A percentile compares a stretch with the other conserved stretches of the same genome.
These are phyloP conservation scores for Calameuta pallipes DNA, from an alignment of 2,888 invertebrate species.

Conservation along the genomic window DNA sequence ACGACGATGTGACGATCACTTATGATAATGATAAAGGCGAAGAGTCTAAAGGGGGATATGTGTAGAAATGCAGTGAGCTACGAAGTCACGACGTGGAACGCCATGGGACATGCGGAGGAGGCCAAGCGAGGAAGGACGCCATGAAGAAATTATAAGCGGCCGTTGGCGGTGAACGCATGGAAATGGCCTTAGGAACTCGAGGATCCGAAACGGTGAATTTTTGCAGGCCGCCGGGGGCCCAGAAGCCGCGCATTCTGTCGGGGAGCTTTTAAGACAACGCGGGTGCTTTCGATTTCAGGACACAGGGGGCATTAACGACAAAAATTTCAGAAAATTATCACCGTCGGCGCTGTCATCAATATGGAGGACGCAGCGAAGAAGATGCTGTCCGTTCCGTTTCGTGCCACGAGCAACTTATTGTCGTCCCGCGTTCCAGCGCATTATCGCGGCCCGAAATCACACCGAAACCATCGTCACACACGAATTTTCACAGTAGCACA, in stretches of 20 bases:
- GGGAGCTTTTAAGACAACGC: slow-evolving; percentile 59
- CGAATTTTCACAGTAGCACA: slow-evolving; percentile 21
- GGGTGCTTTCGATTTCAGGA: slow-evolving; percentile 66
- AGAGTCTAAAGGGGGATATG: background rate
- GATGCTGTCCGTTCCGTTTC: slow-evolving; percentile 41
- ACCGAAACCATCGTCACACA: slow-evolving; percentile 23
- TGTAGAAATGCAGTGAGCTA: background rate
- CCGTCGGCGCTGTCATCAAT: slow-evolving; percentile 77
- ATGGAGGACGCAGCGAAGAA: slow-evolving; percentile 65
- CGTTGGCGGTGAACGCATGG: slow-evolving; percentile 6
- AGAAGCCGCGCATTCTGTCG: slow-evolving; percentile 63
- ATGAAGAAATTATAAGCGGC: slow-evolving; percentile 20
- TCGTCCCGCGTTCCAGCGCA: slow-evolving; percentile 22
- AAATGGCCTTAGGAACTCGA: slow-evolving; percentile 8
- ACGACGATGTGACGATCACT: background rate
- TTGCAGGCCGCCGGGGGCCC: slow-evolving; percentile 36
- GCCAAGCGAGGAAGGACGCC: slow-evolving; percentile 35
- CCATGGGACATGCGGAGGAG: slow-evolving; percentile 33
- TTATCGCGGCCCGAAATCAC: slow-evolving; percentile 22
- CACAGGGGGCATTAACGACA: slow-evolving; percentile 76
- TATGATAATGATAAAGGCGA: background rate
- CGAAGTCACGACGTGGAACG: slow-evolving; percentile 18
- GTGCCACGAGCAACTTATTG: slow-evolving; percentile 31
- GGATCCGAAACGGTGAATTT: slow-evolving; percentile 24
- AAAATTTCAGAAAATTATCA: slow-evolving; percentile 77